phyloP scores from a whole-genome alignment of 2,113 vertebrate genomes.

The Elephas maximus region DNA sequence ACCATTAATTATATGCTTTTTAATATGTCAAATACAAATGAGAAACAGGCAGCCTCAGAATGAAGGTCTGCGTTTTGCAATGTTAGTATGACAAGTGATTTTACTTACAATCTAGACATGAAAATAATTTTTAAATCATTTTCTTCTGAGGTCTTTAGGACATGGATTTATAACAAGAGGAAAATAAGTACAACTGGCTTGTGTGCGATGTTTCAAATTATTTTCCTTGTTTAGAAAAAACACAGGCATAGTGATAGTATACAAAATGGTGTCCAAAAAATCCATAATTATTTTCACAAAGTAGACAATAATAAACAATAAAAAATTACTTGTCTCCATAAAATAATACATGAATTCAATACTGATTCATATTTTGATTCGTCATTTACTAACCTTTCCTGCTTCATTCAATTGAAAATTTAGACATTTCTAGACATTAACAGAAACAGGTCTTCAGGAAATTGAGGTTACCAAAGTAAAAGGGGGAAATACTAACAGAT shows the following conservation, averaged over 20 bases:
- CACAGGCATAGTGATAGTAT: not conserved
- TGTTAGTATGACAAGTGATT: conserved; percentile 82
- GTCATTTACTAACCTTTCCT: conserved; percentile 85
- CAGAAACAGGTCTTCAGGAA: conserved; percentile 88
- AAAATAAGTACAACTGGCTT: conserved; percentile 77
- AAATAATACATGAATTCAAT: conserved; percentile 89
- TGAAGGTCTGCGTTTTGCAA: conserved; percentile 85
- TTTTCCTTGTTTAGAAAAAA: conserved; percentile 40
- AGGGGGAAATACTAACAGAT: conserved; percentile 86
- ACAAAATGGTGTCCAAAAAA: not conserved
- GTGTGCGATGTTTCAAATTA: conserved; percentile 7
- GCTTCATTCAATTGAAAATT: conserved; percentile 89
- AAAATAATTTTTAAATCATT: conserved; percentile 78
- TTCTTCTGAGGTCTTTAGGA: conserved; percentile 69
- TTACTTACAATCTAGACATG: conserved; percentile 78
- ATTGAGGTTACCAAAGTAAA: conserved; percentile 85
- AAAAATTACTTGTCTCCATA: conserved; percentile 75
- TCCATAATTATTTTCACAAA: not conserved
- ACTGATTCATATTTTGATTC: conserved; percentile 87
- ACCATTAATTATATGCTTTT: conserved; percentile 92
- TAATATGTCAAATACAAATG: conserved; percentile 90
- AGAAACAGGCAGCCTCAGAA: conserved; percentile 88
- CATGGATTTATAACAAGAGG: conserved; percentile 80
- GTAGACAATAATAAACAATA: conserved; percentile 23
- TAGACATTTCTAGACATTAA: conserved; percentile 88